Base-by-base conservation (phyloP, 2,113 vertebrate genomes). In the rabbit (Oryctolagus cuniculus) region DNA sequence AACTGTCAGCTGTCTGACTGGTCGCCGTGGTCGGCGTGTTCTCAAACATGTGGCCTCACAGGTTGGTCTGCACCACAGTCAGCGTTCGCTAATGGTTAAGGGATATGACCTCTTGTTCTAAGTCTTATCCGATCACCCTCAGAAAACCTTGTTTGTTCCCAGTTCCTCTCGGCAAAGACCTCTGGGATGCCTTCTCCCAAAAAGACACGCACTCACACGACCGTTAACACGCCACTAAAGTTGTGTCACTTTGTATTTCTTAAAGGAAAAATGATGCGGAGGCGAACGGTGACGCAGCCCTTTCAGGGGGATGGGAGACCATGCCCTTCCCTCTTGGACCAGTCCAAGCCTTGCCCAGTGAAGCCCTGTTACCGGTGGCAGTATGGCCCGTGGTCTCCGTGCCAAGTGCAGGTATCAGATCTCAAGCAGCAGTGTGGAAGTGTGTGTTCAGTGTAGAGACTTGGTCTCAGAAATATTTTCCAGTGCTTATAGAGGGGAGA, bases 1-100 rank as follows among this genome's bases (percentile, higher is more conserved):
- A 99, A 99, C 98, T 99, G 99, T 81, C 99, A 99, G 98, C 99
- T 99, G 79, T 99, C 99, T 0, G 99, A 99, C 27, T 99, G 99
- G 99, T 99, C 99, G 1, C 6, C 97, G 3, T 99, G 99, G 99
- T 99, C 99, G 0, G 98, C 99, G 73, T 99, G 99, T 77, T 99
- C 99, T 0, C 99, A 99, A 96, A 99, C 98, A 21, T 99, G 99
- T 93, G 99, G 99, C 72, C 98, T 99, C 51, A 98, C 99, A 90
- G 99, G 99, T 99, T 93, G 95, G 98, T 98, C 80, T 49, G 44
- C 69, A 49, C 82, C 79, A 75, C 44, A 85, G 78, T 93, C 36
- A 44, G 2, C 82, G 66, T 34, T 53, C 13, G 19, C 66, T 24
- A 10, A 19, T 15, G 3, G 3, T 85, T 34, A 86, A 79, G 25